Evolutionary conservation across 1,140 invertebrate genomes (phyloP).

Genomic region (Leptopilina boulardi): DNA sequence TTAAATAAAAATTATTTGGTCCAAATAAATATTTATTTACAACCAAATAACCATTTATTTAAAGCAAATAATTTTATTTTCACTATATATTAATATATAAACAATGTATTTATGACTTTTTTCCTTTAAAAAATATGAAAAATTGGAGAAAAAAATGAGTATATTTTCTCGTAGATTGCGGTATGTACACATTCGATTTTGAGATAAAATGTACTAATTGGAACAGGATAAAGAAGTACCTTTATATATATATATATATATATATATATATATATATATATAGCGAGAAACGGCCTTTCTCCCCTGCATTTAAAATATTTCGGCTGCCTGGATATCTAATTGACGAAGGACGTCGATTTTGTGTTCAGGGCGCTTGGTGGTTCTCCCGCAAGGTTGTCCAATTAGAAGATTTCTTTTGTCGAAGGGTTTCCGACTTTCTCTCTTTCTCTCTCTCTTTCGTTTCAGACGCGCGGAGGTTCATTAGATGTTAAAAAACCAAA

Average conservation of each 20-base stretch:
- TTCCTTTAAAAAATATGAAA: too few species aligned
- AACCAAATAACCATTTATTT: too few species aligned
- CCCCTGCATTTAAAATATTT: constrained; percentile 24
- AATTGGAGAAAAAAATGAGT: too few species aligned
- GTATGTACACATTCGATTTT: background rate
- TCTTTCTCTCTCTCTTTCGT: too few species aligned
- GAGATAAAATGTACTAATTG: background rate
- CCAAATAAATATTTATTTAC: too few species aligned
- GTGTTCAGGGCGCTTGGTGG: constrained; percentile 5
- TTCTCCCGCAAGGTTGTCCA: constrained; percentile 25
- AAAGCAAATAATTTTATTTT: too few species aligned
- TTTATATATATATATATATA: too few species aligned
- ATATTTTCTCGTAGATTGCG: too few species aligned
- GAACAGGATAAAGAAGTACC: background rate
- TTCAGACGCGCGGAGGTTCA: constrained; percentile 10
- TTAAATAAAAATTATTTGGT: too few species aligned
- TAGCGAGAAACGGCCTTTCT: background rate
- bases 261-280: too few species aligned
- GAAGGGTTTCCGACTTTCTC: constrained; percentile 19
- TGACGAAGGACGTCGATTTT: constrained; percentile 30
- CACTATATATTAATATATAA: too few species aligned
- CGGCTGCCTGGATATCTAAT: background rate
- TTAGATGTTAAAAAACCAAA: background rate
- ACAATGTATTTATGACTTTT: too few species aligned
- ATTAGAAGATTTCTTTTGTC: constrained; percentile 26